Base-by-base conservation (phyloP, 2,797 vertebrate species). In the Myotis planiceps region DNA sequence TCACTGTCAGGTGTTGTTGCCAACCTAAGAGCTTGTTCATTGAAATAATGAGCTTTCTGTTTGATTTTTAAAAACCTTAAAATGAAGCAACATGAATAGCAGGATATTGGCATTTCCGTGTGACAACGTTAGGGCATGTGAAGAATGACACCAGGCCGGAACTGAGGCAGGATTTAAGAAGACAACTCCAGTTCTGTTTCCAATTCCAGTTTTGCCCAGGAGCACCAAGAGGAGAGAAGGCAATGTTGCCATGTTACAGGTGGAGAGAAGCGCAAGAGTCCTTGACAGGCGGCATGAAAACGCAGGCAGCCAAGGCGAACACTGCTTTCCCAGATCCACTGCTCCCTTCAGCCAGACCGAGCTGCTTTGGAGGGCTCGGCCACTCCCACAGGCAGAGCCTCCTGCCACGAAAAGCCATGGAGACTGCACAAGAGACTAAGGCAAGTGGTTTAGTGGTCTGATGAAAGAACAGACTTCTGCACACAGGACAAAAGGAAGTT, bases 161-260 rank as follows among this genome's bases (percentile, higher is more conserved):
- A 63, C 10, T 7, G 66, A 95, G 92, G 83, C 85, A 96, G 81
- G 69, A 72, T 83, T 49, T 60, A 69, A 96, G 85, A 71, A 51
- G 78, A 68, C 39, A 69, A 34, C 8, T 25, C 69, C 69, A 69
- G 51, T 65, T 93, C 88, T 94, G 55, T 47, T 92, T 92, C 51
- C 65, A 49, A 83, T 95, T 97, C 91, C 94, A 94, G 95, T 96
- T 96, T 85, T 93, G 53, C 71, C 83, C 93, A 94, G 93, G 72
- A 97, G 93, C 93, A 96, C 95, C 91, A 60, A 95, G 71, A 88
- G 65, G 76, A 95, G 29, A 86, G 74, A 97, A 96, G 91, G 94
- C 74, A 60, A 85, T 13, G 74, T 27, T 83, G 92, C 53, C 29
- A 83, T 0, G 3, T 80, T 32, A 85, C 47, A 89, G 55, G 49